Evolutionary conservation across 1,140 invertebrate genomes (phyloP), one percentile per base, ranked within the genome.

Genomic region (Drosophila simulans): DNA sequence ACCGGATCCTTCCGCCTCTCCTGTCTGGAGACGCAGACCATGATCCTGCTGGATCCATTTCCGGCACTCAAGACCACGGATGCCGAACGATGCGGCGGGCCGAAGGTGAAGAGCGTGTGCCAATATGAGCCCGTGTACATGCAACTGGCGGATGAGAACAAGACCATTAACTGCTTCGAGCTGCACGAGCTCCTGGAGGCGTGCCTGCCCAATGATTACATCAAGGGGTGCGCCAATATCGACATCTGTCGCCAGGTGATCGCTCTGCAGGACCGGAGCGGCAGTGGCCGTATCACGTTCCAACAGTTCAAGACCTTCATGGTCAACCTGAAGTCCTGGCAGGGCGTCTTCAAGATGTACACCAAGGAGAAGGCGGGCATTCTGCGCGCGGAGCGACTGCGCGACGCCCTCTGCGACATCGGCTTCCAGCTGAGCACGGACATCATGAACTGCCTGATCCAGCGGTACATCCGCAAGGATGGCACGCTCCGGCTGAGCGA

Each of bases 151-250:
- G 97, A 98, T 92, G 97, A 98, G 92, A 95, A 96, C 75, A 92
- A 92, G 90, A 97, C 97, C 1, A 96, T 98, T 43, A 97, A 98
- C 85, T 96, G 97, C 8, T 98, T 98, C 84, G 97, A 98, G 91
- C 93, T 98, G 11, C 97, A 98, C 92, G 97, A 98, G 92, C 93
- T 98, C 15, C 93, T 98, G 12, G 97, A 98, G 90, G 97, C 96
- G 11, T 98, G 97, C 93, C 93, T 98, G 66, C 97, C 97, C 5
- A 98, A 98, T 93, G 97, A 98, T 94, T 98, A 98, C 80, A 98
- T 98, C 52, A 98, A 98, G 92, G 98, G 97, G 68, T 98, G 97
- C 92, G 97, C 97, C 0, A 97, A 96, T 40, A 95, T 98, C 72
- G 97, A 98, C 93, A 97, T 98, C 12, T 98, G 97, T 91, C 94